Conservation (phyloP, 2,888 invertebrate genomes). For the Brachypterus glaber region DNA sequence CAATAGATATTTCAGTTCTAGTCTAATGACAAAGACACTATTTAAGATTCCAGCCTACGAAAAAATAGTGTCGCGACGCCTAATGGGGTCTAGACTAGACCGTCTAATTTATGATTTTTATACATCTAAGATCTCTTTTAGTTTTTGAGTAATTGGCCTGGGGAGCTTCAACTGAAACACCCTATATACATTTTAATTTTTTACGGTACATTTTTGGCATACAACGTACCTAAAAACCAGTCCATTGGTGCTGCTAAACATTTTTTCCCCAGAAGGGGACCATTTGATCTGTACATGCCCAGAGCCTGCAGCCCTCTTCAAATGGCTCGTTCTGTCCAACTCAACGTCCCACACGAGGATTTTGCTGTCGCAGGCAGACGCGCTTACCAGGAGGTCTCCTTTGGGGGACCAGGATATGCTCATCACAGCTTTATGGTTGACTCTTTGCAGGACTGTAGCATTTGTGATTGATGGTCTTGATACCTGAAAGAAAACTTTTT, state of each 20-base stretch:
- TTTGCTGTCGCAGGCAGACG: conserved; percentile 67
- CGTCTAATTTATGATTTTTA: too few species aligned
- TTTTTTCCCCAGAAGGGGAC: conserved; percentile 69
- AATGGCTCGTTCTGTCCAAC: conserved; percentile 56
- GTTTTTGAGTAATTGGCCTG: too few species aligned
- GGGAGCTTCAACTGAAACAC: too few species aligned
- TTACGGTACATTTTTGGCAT: too few species aligned
- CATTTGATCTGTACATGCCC: conserved; percentile 69
- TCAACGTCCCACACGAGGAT: conserved; percentile 83
- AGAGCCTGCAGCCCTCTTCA: conserved; percentile 66
- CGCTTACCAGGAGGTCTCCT: conserved; percentile 69
- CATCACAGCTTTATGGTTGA: conserved; percentile 72
- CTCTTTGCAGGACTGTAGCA: conserved; percentile 59
- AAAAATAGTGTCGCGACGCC: too few species aligned
- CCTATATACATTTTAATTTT: too few species aligned
- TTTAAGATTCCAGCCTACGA: too few species aligned
- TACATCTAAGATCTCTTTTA: too few species aligned
- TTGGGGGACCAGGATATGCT: conserved; percentile 76
- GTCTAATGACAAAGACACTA: too few species aligned
- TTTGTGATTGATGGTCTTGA: conserved; percentile 74
- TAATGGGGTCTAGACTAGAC: too few species aligned
- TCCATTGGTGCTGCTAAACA: conserved; percentile 72
- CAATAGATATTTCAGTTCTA: too few species aligned
- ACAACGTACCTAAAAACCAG: conserved; percentile 78
- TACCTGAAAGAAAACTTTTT: conserved; percentile 40